phyloP scores from a whole-genome alignment of 2,797 vertebrate genomes.

The Artibeus lituratus region DNA sequence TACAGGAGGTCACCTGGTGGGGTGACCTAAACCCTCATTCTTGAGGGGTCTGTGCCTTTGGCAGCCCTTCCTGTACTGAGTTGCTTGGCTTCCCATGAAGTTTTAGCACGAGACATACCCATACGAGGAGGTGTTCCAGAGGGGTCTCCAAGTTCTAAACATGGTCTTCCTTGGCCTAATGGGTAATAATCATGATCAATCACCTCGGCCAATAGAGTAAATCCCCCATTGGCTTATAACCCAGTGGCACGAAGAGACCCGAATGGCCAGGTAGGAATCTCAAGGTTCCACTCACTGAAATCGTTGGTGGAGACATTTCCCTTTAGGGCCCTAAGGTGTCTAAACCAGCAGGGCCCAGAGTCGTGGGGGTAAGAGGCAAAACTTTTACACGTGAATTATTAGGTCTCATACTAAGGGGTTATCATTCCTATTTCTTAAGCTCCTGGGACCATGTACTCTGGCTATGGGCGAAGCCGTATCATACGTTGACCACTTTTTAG shows the following conservation, averaged over 20 bases:
- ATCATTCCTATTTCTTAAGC: neutral
- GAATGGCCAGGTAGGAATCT: neutral
- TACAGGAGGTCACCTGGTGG: neutral
- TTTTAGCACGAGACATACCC: neutral
- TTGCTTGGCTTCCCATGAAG: neutral
- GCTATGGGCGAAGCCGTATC: neutral
- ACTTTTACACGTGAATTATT: neutral
- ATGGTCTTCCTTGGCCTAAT: neutral
- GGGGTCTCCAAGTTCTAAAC: neutral
- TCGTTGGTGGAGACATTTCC: neutral
- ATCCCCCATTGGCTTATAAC: neutral
- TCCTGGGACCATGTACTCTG: neutral
- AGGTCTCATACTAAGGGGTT: neutral
- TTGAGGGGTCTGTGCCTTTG: neutral
- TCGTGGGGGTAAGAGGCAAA: neutral
- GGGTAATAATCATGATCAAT: neutral
- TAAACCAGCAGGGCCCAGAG: neutral
- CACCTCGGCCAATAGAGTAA: neutral
- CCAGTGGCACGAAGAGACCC: neutral
- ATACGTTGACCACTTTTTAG: neutral
- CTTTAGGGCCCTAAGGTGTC: neutral
- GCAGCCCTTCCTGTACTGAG: neutral
- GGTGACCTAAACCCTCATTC: neutral
- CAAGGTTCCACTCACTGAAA: neutral
- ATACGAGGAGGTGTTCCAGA: neutral